Evolutionary conservation across 2,113 vertebrate species (phyloP).

Genomic region (Rhipidura dahli): DNA sequence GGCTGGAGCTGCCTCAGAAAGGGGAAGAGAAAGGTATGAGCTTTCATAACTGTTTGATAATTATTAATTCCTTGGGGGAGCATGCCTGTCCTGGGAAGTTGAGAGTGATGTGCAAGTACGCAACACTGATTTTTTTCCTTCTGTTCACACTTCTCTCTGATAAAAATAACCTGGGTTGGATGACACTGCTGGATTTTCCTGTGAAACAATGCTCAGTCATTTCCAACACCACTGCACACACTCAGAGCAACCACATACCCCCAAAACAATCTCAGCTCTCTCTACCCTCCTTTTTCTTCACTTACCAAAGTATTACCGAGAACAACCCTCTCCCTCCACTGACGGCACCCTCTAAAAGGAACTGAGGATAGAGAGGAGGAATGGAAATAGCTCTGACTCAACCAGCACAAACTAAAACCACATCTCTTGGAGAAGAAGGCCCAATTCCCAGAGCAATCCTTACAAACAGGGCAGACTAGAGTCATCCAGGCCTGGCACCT

Average conservation of each 20-base stretch:
- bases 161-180: neutral
- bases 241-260: neutral
- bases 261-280: neutral
- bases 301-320: neutral
- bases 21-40: neutral
- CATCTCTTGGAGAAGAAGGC: neutral
- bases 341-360: neutral
- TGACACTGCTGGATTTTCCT: neutral
- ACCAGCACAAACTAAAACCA: neutral
- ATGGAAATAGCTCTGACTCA: neutral
- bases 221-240: neutral
- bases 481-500: neutral
- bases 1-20: neutral
- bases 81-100: neutral
- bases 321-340: neutral
- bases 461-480: accelerated
- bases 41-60: neutral
- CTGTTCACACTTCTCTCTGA: neutral
- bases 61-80: neutral
- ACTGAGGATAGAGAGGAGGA: neutral
- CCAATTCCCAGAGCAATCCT: neutral
- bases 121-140: neutral
- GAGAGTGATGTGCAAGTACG: neutral
- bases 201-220: neutral
- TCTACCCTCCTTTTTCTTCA: neutral